Evolutionary conservation across 2,797 vertebrate genomes (phyloP).

Genomic region (Cryptoprocta ferox): DNA sequence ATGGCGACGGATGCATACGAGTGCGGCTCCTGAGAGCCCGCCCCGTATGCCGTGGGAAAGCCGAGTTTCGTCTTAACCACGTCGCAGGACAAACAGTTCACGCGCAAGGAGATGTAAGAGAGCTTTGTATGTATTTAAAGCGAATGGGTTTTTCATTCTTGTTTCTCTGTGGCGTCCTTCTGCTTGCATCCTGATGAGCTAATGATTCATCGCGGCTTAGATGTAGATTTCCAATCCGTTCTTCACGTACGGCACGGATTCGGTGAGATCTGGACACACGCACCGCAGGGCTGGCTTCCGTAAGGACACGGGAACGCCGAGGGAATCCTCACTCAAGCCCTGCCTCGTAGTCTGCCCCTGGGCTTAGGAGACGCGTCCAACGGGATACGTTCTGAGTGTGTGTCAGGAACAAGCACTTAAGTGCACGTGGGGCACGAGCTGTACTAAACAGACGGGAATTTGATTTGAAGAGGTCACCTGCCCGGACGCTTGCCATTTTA

Average conservation of each 20-base stretch:
- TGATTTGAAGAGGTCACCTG: background rate
- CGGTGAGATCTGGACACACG: background rate
- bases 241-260: background rate
- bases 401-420: background rate
- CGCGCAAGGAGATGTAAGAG: background rate
- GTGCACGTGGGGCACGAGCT: background rate
- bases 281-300: background rate
- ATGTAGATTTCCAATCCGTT: background rate
- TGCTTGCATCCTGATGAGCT: background rate
- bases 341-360: conserved; percentile 34
- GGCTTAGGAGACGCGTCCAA: conserved; percentile 52
- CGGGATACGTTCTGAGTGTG: background rate
- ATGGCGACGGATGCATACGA: background rate
- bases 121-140: background rate
- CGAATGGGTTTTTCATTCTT: background rate
- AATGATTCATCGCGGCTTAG: background rate
- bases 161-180: conserved; percentile 2
- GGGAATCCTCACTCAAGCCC: background rate
- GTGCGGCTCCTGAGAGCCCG: background rate
- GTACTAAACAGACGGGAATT: background rate
- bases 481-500: background rate
- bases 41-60: background rate
- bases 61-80: background rate
- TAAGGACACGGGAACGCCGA: background rate
- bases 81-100: background rate